Conservation (phyloP, 2,797 vertebrate species). For the Leptatherina wallacei region DNA sequence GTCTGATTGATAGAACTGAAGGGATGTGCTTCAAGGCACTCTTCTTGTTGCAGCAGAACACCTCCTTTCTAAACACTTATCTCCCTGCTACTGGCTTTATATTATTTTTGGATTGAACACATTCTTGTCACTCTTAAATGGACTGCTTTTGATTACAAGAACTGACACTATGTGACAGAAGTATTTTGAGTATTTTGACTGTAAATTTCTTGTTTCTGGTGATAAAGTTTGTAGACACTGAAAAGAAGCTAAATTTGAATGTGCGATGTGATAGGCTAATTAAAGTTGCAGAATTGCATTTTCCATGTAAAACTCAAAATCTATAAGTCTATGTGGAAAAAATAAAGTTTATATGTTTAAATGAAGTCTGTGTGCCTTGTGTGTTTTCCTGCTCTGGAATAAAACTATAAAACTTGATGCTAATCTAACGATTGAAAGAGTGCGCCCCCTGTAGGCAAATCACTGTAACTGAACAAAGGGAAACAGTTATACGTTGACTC, state of each 20-base stretch:
- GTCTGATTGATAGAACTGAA: constrained; percentile 54
- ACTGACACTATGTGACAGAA: constrained; percentile 69
- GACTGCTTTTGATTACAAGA: constrained; percentile 37
- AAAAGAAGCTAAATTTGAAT: constrained; percentile 58
- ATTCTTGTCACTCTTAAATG: constrained; percentile 54
- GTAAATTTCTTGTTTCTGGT: constrained; percentile 52
- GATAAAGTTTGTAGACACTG: constrained; percentile 70
- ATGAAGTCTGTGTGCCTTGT: constrained; percentile 14
- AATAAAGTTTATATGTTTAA: constrained; percentile 69
- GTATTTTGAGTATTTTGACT: constrained; percentile 60
- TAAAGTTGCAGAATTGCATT: constrained; percentile 50
- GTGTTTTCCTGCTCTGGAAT: constrained; percentile 8
- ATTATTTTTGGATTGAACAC: constrained; percentile 54
- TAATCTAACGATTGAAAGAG: constrained; percentile 3
- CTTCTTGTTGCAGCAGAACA: constrained; percentile 49
- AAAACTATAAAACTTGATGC: neutral
- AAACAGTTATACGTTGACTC: constrained; percentile 8
- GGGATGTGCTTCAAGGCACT: constrained; percentile 45
- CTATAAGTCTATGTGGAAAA: constrained; percentile 57
- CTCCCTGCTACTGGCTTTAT: constrained; percentile 68
- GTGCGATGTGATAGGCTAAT: constrained; percentile 47
- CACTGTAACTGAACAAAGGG: constrained; percentile 11
- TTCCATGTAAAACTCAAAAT: constrained; percentile 65
- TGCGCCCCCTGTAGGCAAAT: constrained; percentile 20
- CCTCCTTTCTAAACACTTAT: constrained; percentile 56